Conservation (phyloP, 64 coral and sea anemone genomes). For the Stichodactyla mertensii region DNA sequence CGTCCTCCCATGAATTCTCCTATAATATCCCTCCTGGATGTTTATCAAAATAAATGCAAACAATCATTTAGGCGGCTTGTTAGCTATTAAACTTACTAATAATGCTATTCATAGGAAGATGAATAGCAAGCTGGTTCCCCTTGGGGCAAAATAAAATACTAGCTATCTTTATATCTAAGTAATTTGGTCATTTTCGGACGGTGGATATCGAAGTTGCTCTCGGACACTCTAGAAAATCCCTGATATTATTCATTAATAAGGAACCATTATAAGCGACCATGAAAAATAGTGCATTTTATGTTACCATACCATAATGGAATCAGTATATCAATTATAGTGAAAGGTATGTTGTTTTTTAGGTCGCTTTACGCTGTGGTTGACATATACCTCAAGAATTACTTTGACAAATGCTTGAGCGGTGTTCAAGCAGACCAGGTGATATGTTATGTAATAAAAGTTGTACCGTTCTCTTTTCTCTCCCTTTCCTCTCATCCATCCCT, state of each 20-base stretch:
- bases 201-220: too few species aligned
- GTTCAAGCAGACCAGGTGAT: slow-evolving; percentile 80
- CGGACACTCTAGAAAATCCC: neutral
- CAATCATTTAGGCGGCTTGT: too few species aligned
- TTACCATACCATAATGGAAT: neutral
- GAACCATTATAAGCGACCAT: neutral
- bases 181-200: too few species aligned
- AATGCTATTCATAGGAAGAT: too few species aligned
- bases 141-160: too few species aligned
- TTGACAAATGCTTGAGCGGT: slow-evolving; percentile 69
- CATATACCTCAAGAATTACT: slow-evolving; percentile 77
- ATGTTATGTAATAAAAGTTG: neutral
- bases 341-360: slow-evolving; percentile 21
- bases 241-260: neutral
- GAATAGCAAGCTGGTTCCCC: too few species aligned
- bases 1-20: too few species aligned
- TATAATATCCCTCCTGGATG: too few species aligned
- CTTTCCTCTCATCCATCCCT: neutral
- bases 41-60: too few species aligned
- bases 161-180: too few species aligned
- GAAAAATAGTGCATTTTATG: neutral
- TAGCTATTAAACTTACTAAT: too few species aligned
- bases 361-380: slow-evolving; percentile 65
- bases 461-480: neutral
- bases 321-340: neutral